A percentile compares a stretch with the other conserved stretches of the same genome.
phyloP scores from a whole-genome alignment of 2,797 vertebrate genomes.

The Urophycis tenuis region DNA sequence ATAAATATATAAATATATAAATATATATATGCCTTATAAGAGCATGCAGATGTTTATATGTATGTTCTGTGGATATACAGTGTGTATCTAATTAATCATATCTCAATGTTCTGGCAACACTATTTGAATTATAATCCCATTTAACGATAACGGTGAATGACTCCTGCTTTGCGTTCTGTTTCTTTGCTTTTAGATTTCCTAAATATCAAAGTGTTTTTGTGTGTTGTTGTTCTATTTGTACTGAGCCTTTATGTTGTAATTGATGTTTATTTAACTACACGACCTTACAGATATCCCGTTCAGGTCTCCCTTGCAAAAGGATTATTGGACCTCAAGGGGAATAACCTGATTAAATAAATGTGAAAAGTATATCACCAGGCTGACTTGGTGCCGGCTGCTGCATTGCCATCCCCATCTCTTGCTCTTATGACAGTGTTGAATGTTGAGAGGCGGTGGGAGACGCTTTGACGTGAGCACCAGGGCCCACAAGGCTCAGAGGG shows the following conservation, averaged over 20 bases:
- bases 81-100: neutral
- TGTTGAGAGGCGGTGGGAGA: neutral
- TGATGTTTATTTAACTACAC: no score
- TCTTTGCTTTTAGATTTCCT: neutral
- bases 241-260: no score
- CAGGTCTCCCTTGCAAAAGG: no score
- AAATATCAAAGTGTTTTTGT: no score
- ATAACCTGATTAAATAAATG: slow-evolving; percentile 20
- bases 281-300: no score
- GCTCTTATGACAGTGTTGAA: neutral
- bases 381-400: neutral
- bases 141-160: neutral
- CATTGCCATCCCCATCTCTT: neutral
- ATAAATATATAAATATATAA: neutral
- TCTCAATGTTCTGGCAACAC: neutral
- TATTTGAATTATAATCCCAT: neutral
- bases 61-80: neutral
- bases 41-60: neutral
- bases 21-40: neutral
- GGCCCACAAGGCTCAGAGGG: neutral
- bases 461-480: neutral
- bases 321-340: no score
- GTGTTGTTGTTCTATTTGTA: no score
- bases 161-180: neutral
- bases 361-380: neutral